These are phyloP conservation scores for Monodelphis domestica DNA, from an alignment of 2,797 vertebrate genomes.

Conservation along the genomic window DNA sequence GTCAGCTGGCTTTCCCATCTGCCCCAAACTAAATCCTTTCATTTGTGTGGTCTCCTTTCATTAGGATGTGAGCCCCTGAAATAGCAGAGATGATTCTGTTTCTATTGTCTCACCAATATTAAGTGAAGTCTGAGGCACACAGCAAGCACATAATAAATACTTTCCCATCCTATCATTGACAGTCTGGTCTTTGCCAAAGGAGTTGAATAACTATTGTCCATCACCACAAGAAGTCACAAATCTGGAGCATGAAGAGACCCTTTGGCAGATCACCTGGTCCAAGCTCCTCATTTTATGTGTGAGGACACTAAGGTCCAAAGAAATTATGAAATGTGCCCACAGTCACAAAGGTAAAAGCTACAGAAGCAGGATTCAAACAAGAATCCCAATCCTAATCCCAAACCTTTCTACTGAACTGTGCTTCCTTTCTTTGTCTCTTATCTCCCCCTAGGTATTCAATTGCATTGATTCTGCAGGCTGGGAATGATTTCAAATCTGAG, in stretches of 20 bases:
- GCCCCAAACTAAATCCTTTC: neutral
- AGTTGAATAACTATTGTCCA: neutral
- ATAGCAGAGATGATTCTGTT: neutral
- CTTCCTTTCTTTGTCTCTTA: neutral
- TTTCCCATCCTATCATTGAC: neutral
- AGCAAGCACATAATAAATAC: neutral
- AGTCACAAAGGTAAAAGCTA: neutral
- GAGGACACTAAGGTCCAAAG: neutral
- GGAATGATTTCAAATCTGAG: neutral
- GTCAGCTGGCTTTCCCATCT: no score
- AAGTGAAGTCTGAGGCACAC: neutral
- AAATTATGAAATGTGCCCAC: neutral
- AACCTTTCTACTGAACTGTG: neutral
- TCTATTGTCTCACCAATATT: neutral
- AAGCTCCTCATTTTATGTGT: neutral
- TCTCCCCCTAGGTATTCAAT: no score
- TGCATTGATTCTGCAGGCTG: neutral
- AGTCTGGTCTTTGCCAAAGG: neutral
- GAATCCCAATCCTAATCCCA: neutral
- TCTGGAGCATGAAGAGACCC: neutral
- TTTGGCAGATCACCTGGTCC: neutral
- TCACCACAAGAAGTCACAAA: neutral
- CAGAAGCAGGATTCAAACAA: neutral
- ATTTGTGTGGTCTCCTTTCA: neutral
- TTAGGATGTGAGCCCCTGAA: neutral